Base-by-base conservation (phyloP, 2,797 vertebrate genomes). In the Hafferia zeledoni region DNA sequence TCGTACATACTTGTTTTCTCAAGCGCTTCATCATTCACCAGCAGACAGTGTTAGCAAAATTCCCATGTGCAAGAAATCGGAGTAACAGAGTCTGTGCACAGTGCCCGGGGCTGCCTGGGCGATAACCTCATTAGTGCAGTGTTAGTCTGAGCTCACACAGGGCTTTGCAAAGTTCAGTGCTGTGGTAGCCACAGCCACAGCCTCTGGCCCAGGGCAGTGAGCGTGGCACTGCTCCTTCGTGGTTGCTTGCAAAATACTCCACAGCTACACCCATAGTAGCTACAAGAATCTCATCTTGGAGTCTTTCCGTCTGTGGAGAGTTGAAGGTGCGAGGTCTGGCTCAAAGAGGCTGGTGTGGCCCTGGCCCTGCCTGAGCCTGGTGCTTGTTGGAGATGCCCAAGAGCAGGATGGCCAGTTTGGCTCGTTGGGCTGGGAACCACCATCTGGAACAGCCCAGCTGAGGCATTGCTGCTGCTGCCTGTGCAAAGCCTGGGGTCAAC, bases 1-100 rank as follows among this genome's bases (percentile, higher is more conserved):
- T 59, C 67, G 55, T 69, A 28, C 92, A 87, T 95, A 80, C 59
- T 93, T 96, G 92, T 95, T 94, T 95, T 88, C 96, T 94, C 72
- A 83, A 93, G 80, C 61, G 61, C 83, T 95, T 89, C 92, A 90
- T 94, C 90, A 71, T 82, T 92, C 89, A 90, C 79, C 82, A 91
- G 71, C 84, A 89, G 87, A 65, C 91, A 71, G 88, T 64, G 61
- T 93, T 88, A 86, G 88, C 68, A 75, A 65, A 95, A 96, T 92
- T 93, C 92, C 93, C 86, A 53, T 71, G 77, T 95, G 90, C 80
- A 69, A 96, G 86, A 71, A 88, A 55, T 23, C 3, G 47, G 74
- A 96, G 88, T 53, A 79, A 1, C 72, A 53, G 78, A 63, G 88
- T 22, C 60, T 59, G 52, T 55, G 9, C 60, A 2, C 83, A 57